Evolutionary conservation across 2,113 vertebrate genomes (phyloP).

Genomic region (Corythaixoides concolor): DNA sequence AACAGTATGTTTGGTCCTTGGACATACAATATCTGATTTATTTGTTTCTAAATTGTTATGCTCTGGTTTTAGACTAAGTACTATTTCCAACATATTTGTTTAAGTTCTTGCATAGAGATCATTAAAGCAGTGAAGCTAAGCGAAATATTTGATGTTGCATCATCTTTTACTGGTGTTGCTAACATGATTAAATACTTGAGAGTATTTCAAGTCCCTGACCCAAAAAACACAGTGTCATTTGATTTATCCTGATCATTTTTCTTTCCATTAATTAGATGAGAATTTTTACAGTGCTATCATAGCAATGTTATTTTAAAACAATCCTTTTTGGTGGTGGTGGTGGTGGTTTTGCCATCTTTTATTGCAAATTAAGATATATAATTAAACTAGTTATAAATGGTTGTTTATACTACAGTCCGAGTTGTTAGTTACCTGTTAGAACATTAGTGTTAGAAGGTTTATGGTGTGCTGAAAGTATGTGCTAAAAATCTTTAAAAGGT

Average conservation of each 20-base stretch:
- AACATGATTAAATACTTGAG: constrained; percentile 31
- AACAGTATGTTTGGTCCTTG: not conserved
- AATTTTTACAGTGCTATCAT: not conserved
- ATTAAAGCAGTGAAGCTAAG: constrained; percentile 6
- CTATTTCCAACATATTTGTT: not conserved
- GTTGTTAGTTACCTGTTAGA: not conserved
- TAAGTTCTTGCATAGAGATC: not conserved
- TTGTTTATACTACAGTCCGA: not conserved
- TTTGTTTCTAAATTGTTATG: not conserved
- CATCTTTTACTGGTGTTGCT: constrained; percentile 8
- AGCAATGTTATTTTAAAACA: not conserved
- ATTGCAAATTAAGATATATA: constrained; percentile 8
- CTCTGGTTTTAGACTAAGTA: not conserved
- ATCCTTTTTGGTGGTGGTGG: not conserved
- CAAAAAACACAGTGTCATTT: not conserved
- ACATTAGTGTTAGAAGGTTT: not conserved
- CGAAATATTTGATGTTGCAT: not conserved
- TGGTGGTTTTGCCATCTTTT: not conserved
- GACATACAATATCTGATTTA: not conserved
- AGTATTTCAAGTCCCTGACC: constrained; percentile 36
- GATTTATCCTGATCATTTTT: not conserved
- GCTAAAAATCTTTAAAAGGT: not conserved
- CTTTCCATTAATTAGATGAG: constrained; percentile 31
- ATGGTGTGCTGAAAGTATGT: not conserved
- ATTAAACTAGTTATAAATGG: not conserved